Conservation (phyloP, 2,113 vertebrate species). For the Calcarius ornatus region DNA sequence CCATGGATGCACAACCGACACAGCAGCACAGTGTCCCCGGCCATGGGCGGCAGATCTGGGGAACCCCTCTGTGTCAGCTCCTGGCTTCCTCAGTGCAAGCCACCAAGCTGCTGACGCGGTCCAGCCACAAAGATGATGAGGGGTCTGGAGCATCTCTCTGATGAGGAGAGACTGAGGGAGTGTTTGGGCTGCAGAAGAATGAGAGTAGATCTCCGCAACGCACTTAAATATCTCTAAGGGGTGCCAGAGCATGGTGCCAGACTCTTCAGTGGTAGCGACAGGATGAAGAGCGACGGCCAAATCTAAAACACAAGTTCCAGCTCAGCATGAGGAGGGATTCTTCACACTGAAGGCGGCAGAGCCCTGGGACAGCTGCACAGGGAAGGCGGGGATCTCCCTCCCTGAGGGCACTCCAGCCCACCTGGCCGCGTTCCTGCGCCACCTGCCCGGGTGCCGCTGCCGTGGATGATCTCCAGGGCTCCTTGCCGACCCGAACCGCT, state of each 20-base stretch:
- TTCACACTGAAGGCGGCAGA: accelerated
- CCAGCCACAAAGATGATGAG: not conserved
- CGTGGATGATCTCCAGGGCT: not conserved
- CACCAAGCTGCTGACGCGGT: not conserved
- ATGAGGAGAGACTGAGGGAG: not conserved
- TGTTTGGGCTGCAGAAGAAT: not conserved
- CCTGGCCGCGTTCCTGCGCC: not conserved
- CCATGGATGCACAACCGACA: accelerated
- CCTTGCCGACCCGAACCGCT: accelerated
- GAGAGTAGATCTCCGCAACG: not conserved
- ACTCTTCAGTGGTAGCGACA: not conserved
- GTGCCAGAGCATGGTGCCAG: not conserved
- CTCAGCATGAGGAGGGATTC: not conserved
- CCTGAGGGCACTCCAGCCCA: not conserved
- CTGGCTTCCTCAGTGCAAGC: not conserved
- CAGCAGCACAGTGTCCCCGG: not conserved
- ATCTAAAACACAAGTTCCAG: not conserved
- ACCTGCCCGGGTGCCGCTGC: not conserved
- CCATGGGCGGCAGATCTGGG: accelerated
- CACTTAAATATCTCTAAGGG: not conserved
- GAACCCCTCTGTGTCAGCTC: accelerated
- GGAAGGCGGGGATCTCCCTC: accelerated
- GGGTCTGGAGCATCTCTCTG: not conserved
- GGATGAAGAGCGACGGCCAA: accelerated
- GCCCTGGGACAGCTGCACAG: not conserved